Conservation (phyloP, 1,140 invertebrate genomes). For the Ips typographus region DNA sequence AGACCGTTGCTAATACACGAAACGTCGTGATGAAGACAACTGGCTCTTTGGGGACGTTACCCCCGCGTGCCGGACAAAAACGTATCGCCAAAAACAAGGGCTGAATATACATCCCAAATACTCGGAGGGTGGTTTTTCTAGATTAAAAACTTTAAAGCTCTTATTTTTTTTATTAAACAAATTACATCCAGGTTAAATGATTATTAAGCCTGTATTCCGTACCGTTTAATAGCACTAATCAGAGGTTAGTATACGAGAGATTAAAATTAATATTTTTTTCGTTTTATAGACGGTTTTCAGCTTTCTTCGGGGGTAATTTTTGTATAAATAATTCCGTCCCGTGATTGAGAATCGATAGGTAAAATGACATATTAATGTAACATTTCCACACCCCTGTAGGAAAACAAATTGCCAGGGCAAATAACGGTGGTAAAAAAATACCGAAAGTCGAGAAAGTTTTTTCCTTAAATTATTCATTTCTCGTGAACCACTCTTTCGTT, state of each 20-base stretch:
- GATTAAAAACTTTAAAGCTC: too few species aligned
- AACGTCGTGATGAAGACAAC: constrained; percentile 52
- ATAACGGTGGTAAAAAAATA: constrained; percentile 23
- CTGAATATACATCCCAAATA: not conserved
- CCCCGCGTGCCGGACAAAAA: constrained; percentile 24
- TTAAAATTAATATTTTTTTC: constrained; percentile 8
- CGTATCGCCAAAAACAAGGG: constrained; percentile 19
- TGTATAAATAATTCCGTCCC: constrained; percentile 32
- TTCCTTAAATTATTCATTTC: not conserved
- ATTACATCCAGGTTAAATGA: too few species aligned
- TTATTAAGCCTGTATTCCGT: too few species aligned
- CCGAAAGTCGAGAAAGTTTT: constrained; percentile 2
- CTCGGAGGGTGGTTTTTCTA: too few species aligned
- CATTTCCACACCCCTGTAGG: constrained; percentile 29
- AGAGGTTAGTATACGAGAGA: not conserved
- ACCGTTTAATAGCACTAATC: too few species aligned
- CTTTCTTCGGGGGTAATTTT: constrained; percentile 23
- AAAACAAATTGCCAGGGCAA: constrained; percentile 31
- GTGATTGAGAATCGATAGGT: constrained; percentile 33
- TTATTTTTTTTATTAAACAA: too few species aligned
- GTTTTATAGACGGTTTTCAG: not conserved
- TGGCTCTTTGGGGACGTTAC: constrained; percentile 40
- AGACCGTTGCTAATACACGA: constrained; percentile 46
- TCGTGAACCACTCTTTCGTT: too few species aligned
- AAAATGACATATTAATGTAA: constrained; percentile 36